Percentiles rank a stretch among this genome's conserved stretches.
phyloP scores from a whole-genome alignment of 2,113 vertebrate genomes.

The Etheostoma cragini region DNA sequence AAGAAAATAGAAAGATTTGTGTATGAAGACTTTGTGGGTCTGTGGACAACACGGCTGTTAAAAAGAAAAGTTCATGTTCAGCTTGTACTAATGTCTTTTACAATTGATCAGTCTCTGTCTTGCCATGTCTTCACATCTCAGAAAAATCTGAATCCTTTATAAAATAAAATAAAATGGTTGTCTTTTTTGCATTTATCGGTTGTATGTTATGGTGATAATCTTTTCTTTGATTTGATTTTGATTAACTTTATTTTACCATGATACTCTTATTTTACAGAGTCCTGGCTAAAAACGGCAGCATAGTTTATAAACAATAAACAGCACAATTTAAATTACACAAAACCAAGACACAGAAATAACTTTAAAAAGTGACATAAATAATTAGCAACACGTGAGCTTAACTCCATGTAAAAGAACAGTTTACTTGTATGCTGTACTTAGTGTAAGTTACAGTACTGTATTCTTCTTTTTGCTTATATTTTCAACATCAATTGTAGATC shows the following conservation, averaged over 20 bases:
- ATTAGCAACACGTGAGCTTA: not conserved
- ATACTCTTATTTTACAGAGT: not conserved
- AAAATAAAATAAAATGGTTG: not conserved
- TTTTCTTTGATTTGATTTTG: not conserved
- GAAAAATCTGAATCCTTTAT: not conserved
- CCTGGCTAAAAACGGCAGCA: not conserved
- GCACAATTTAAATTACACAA: not conserved
- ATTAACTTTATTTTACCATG: not conserved
- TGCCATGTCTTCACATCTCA: not conserved
- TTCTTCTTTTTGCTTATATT: not conserved
- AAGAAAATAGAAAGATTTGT: conserved; percentile 3
- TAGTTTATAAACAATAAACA: not conserved
- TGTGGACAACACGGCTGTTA: not conserved
- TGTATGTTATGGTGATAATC: not conserved
- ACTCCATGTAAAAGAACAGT: not conserved
- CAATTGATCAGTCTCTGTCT: not conserved
- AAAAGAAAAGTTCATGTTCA: not conserved
- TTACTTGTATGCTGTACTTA: not conserved
- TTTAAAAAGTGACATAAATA: not conserved
- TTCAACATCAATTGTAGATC: not conserved
- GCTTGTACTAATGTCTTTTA: not conserved
- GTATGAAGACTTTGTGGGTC: not conserved
- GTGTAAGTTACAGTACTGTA: not conserved
- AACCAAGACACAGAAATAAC: not conserved
- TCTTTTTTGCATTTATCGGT: not conserved